Percentiles rank a stretch among this genome's conserved stretches.
Evolutionary conservation across 2,888 invertebrate species (phyloP).

Genomic region (Neoaliturus tenellus): DNA sequence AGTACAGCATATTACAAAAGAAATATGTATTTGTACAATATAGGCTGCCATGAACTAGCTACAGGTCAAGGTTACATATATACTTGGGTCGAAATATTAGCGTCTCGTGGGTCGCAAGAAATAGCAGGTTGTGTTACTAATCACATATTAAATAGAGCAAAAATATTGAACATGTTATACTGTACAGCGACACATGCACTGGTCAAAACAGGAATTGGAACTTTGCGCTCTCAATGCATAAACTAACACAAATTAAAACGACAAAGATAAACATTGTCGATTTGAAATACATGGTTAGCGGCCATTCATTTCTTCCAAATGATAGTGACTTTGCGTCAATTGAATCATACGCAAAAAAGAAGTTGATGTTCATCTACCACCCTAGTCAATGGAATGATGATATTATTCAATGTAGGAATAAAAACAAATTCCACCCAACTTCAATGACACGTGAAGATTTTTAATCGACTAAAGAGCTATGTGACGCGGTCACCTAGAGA

Average conservation of each 20-base stretch:
- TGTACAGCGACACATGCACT: conserved; percentile 17
- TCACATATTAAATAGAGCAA: neutral
- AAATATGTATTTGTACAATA: too few species aligned
- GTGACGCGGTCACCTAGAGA: neutral
- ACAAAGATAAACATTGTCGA: neutral
- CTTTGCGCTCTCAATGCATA: neutral
- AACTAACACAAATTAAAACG: neutral
- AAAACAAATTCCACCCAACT: conserved; percentile 23
- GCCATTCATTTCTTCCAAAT: conserved; percentile 38
- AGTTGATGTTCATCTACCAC: too few species aligned
- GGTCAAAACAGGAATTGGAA: conserved; percentile 26
- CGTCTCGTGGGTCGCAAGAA: neutral
- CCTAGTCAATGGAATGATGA: too few species aligned
- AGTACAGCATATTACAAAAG: too few species aligned
- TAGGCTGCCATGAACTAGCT: neutral
- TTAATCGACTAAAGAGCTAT: neutral
- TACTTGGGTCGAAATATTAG: neutral
- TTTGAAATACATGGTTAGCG: conserved; percentile 29
- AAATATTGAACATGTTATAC: neutral
- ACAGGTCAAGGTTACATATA: conserved; percentile 5
- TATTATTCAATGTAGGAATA: neutral
- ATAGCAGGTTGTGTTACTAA: neutral
- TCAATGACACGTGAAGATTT: conserved; percentile 28
- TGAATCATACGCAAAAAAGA: neutral
- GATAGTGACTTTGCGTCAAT: neutral